Evolutionary conservation across 2,888 invertebrate species (phyloP), one percentile per base, ranked within the genome.

Genomic region (Arctia plantaginis): DNA sequence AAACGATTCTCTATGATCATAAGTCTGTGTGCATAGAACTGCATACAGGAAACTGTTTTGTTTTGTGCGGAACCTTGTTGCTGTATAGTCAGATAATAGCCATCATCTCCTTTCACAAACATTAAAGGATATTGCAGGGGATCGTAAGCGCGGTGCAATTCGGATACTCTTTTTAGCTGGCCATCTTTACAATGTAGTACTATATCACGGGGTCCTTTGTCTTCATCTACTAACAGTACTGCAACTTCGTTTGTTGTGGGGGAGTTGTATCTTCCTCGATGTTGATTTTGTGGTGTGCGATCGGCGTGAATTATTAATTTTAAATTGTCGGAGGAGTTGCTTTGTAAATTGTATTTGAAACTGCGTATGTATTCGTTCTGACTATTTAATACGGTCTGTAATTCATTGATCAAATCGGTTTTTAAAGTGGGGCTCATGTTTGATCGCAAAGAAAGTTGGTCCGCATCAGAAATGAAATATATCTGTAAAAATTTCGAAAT

Each of bases 401-500:
- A 66, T n/a, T 41, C 41, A 66, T 27, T 66, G 41, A 41, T 66
- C 66, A 39, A 66, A 66, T 66, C 66, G 23, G 35, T 59, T 69
- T 44, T 67, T 41, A 67, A 18, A 2, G 64, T 70, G 27, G 70
- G 70, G 41, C 30, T 30, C 12, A 70, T 70, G 51, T n/a, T 70
- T 64, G 70, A 64, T 55, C 70, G 70, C 23, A 64, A 70, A 3
- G 70, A 64, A 12, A 70, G 18, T 23, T 70, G 70, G 15, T 70
- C 70, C 20, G 69, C 69, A 13, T 69, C 69, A 1, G 69, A 69
- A 69, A 69, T 69, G 20, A 69, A 69, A 69, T 69, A 69, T 68
- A 88, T 83, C 74, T 90, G 87, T 72, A 88, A 65, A 65, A 83
- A 90, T 67, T 87, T 74, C 20, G 85, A 84, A n/a, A 77, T 67